Percentiles rank a stretch among this genome's conserved stretches.
Evolutionary conservation across 2,113 vertebrate genomes (phyloP).

Genomic region (Pogonocichla stellata): DNA sequence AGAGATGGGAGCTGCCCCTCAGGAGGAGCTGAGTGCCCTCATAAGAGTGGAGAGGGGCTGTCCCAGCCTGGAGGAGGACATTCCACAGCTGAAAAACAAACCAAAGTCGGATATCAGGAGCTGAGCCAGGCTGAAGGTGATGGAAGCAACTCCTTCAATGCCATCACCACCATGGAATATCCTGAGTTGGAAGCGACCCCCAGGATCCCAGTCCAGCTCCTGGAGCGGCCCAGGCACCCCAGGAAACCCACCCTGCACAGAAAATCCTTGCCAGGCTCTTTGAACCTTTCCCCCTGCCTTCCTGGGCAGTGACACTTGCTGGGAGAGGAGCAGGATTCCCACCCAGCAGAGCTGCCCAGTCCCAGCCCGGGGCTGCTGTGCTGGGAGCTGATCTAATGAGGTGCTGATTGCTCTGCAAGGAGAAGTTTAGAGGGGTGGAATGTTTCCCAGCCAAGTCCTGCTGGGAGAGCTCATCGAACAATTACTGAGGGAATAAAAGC

Average conservation of each 20-base stretch:
- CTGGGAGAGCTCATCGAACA: not conserved
- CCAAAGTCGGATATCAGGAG: not conserved
- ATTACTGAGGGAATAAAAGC: conserved; percentile 22
- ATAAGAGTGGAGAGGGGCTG: accelerated
- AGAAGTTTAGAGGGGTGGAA: not conserved
- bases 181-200: not conserved
- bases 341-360: not conserved
- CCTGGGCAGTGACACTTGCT: not conserved
- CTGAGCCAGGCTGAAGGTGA: not conserved
- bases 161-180: not conserved
- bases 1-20: accelerated
- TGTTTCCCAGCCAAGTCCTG: not conserved
- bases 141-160: not conserved
- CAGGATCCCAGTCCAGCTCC: not conserved
- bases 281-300: not conserved
- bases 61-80: not conserved
- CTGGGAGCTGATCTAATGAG: not conserved
- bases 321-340: not conserved
- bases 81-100: not conserved
- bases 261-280: not conserved
- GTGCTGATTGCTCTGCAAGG: not conserved
- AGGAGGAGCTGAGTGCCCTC: not conserved
- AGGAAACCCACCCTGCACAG: not conserved
- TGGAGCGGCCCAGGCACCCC: not conserved
- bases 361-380: not conserved